Evolutionary conservation across 2,797 vertebrate genomes (phyloP), one percentile per base, ranked within the genome.

Genomic region (Neosilurus mollespiculum): DNA sequence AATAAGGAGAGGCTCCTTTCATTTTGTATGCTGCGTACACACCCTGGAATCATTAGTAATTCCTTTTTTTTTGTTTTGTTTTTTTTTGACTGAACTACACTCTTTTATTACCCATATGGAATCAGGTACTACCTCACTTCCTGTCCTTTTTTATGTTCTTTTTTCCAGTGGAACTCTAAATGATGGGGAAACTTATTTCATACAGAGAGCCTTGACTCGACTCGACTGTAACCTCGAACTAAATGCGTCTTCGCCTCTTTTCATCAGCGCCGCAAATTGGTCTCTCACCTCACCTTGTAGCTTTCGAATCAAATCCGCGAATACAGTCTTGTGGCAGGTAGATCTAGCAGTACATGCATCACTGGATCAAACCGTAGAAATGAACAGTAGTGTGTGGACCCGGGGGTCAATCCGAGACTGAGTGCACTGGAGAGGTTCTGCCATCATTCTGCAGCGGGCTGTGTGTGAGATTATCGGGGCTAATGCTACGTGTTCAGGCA

Each of bases 381-480:
- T 87, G 91, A 91, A 91, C 92, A 92, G 85, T 89, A 91, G 78
- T 82, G 58, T 58, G 9, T 16, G 64, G 81, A 91, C 90, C 64
- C 75, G 83, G 78, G 89, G 89, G 84, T 82, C 83, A 87, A 90
- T 87, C 84, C 73, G 83, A 80, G 84, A 81, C 83, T 91, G 89
- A 93, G 92, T 91, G 87, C 85, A 83, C 93, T 90, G 90, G 89
- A 88, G 66, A 73, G 75, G 82, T 88, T 88, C 90, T 82, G 84
- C 90, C 86, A 87, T 85, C 78, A 82, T 80, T 73, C 85, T 81
- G 87, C 89, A 73, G 84, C 7, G 79, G 58, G 67, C 37, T 43
- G 65, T 80, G 53, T 80, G 30, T 70, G 53, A 72, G 81, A 75
- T 82, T 83, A 85, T 87, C 76, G 87, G 34, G 70, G 79, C 78